Percentiles rank a stretch among this genome's conserved stretches.
Evolutionary conservation across 2,888 invertebrate species (phyloP).

Genomic region (Tribolium freemani): DNA sequence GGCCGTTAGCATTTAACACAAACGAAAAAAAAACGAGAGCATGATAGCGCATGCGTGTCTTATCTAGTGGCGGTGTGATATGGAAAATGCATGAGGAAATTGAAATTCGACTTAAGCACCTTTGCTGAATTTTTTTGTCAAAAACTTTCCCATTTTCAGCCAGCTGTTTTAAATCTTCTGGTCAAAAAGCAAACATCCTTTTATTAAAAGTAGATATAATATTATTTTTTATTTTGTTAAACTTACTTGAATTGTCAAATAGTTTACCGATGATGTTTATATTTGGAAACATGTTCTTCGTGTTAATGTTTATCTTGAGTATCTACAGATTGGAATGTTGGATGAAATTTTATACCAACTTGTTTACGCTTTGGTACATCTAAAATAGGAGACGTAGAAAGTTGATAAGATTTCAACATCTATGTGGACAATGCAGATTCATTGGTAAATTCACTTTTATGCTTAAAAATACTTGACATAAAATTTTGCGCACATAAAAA

Average conservation of each 20-base stretch:
- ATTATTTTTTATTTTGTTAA: conserved; percentile 6
- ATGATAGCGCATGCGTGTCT: conserved; percentile 53
- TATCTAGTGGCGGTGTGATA: conserved; percentile 31
- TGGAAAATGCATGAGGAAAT: conserved; percentile 34
- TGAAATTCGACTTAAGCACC: conserved; percentile 5
- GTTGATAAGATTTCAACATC: conserved; percentile 33
- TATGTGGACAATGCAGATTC: conserved; percentile 24
- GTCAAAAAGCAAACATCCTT: too few species aligned
- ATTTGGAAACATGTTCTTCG: conserved; percentile 1
- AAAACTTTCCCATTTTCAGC: conserved; percentile 23
- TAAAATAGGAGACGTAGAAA: conserved; percentile 31
- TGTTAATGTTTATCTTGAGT: background rate
- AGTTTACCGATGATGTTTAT: conserved; percentile 1
- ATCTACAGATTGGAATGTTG: conserved; percentile 11
- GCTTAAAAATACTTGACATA: background rate
- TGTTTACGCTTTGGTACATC: conserved; percentile 14
- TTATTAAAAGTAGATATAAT: too few species aligned
- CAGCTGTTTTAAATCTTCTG: too few species aligned
- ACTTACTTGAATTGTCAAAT: conserved; percentile 6
- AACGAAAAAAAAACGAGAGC: conserved; percentile 56
- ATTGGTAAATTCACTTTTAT: conserved; percentile 32
- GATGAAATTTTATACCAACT: conserved; percentile 25
- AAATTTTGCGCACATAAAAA: background rate
- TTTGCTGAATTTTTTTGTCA: conserved; percentile 3
- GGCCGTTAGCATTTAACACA: conserved; percentile 61